Base-by-base conservation (phyloP, 1,140 invertebrate species). In the Caenorhabditis elegans region DNA sequence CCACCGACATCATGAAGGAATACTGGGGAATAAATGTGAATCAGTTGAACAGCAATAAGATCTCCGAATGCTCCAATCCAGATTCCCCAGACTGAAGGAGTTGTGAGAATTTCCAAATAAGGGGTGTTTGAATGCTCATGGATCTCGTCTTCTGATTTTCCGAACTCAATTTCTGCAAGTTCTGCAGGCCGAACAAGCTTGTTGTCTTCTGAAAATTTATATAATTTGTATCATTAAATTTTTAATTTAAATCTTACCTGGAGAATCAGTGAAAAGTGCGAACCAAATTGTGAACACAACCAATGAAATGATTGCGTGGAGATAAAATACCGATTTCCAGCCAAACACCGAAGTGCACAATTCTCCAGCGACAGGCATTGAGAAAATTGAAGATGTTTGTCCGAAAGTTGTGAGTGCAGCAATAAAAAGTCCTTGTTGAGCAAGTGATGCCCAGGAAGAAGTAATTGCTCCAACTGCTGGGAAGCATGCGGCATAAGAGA, bases 41-140 rank as follows among this genome's bases (percentile, higher is more conserved):
- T 80, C 24, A 84, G 53, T 76, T 77, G 76, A 43, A 77, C 78
- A 11, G 78, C 84, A 31, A 84, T 76, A 2, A 85, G 39, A 82
- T 85, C 82, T 26, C 84, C 84, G 6, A 85, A 43, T 39, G 82
- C 84, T 17, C 80, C 84, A 46, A 85, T 82, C 84, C 84, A 85
- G 15, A 85, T 78, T 46, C 75, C 84, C 84, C 84, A 85, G 4
- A 85, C 79, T 1, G 80, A 70, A 15, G 82, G 81, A 51, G 83
- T 83, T 5, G 81, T 36, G 15, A 70, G 31, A 34, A 84, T 84
- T 22, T 60, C 77, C 11, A 79, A n/a, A 24, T 83, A 83, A 0
- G 82, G 82, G 8, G 55, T 75, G 4, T 53, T 24, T 3, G 65
- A 36, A 13, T 81, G 53, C 5, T 80, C 65, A 22, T 49, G 65